Evolutionary conservation across 2,888 invertebrate genomes (phyloP), one percentile per base, ranked within the genome.

Genomic region (Pedicia rivosa): DNA sequence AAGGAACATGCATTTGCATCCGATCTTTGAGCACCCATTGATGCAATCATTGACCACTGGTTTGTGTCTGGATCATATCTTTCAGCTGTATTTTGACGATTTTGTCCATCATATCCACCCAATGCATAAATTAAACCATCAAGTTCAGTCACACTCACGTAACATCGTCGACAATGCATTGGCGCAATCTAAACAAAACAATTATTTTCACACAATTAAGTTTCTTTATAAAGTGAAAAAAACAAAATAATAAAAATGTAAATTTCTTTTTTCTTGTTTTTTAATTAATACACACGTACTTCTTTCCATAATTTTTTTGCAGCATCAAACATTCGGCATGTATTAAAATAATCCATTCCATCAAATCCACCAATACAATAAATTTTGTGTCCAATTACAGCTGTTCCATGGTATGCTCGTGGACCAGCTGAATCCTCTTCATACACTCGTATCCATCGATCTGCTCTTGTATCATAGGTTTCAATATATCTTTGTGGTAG

Each of bases 281-380:
- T 32, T 19, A 9, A 19, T 12, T 9, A 9, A 19, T 19, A 32
- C 5, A 17, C 9, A 43, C 43, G 43, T 17, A 67, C 73, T 66
- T 91, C 90, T 33, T 74, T 72, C 92, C 92, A 94, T 20, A 57
- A 62, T 59, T 87, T 90, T 2, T 67, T 71, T 3, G 82, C 78
- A 1, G 88, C 86, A 52, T 91, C 79, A 57, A 90, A 92, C 48
- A 83, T 82, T 7, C 86, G 72, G 47, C 84, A 84, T 6, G 81
- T 82, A 61, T 83, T 86, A 55, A 86, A 87, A 53, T 83, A 84
- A 39, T 58, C 57, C 9, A 55, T 48, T n/a, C 90, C 91, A 51
- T 92, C 86, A 53, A 90, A 92, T 4, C 92, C 92, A 1, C 94
- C 92, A 44, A 92, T 80, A 4, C 88, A 78, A 59, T 81, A 91